These are phyloP conservation scores for Morus bassanus DNA, from an alignment of 2,797 vertebrate genomes.

Conservation along the genomic window DNA sequence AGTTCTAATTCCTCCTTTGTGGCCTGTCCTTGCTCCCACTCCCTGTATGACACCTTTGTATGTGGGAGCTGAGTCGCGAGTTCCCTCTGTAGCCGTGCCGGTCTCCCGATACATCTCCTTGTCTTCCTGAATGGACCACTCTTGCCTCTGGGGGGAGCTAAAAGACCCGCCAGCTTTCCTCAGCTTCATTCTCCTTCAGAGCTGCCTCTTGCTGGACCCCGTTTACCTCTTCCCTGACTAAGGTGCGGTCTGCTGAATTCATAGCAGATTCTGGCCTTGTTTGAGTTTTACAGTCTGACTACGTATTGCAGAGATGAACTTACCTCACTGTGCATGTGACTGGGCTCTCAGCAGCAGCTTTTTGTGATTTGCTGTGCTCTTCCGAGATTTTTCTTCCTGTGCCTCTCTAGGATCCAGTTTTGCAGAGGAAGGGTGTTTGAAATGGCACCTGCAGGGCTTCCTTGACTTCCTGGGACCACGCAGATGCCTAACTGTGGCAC, in stretches of 20 bases:
- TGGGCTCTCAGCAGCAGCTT: background rate
- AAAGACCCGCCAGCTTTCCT: background rate
- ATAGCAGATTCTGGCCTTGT: background rate
- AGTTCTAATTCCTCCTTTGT: background rate
- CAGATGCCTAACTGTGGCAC: background rate
- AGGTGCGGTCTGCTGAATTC: background rate
- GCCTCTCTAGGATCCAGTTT: background rate
- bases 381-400: background rate
- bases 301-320: background rate
- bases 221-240: background rate
- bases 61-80: rapidly evolving
- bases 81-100: rapidly evolving
- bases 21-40: background rate
- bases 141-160: background rate
- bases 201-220: rapidly evolving
- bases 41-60: background rate
- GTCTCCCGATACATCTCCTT: background rate
- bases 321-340: rapidly evolving
- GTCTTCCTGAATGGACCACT: background rate
- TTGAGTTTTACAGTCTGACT: background rate
- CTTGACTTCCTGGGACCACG: background rate
- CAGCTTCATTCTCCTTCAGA: background rate
- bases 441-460: background rate
- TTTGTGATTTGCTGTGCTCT: background rate
- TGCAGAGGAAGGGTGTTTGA: background rate